phyloP scores from a whole-genome alignment of 2,888 invertebrate species.

The Ophioninae sp. region DNA sequence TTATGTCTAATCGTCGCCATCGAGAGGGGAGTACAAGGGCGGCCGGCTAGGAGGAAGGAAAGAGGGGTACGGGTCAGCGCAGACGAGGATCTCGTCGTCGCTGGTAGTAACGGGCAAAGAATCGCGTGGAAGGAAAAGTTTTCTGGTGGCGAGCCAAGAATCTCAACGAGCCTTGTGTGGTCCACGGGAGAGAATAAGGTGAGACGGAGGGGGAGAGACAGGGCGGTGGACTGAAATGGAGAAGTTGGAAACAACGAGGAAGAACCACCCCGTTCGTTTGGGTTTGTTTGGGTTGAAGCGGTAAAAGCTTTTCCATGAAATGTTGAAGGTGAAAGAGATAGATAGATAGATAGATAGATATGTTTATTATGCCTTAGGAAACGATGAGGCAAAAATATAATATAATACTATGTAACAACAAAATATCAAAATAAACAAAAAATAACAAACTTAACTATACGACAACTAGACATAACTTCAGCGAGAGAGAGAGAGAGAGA shows the following conservation, averaged over 20 bases:
- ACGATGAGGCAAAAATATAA: too few species aligned
- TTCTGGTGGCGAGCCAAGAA: constrained; percentile 58
- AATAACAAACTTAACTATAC: too few species aligned
- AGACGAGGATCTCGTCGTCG: background rate
- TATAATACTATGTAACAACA: too few species aligned
- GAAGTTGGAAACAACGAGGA: background rate
- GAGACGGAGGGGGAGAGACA: background rate
- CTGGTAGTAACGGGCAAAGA: constrained; percentile 20
- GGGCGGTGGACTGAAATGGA: background rate
- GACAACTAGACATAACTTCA: too few species aligned
- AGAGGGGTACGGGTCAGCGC: background rate
- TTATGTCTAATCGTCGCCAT: constrained; percentile 41
- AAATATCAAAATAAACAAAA: too few species aligned
- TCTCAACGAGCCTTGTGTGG: constrained; percentile 59
- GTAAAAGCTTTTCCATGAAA: too few species aligned
- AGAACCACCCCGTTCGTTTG: background rate
- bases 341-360: too few species aligned
- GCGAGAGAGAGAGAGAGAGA: too few species aligned
- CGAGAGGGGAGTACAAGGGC: background rate
- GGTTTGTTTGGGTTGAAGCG: constrained; percentile 8
- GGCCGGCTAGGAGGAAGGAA: too few species aligned
- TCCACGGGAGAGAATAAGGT: constrained; percentile 36
- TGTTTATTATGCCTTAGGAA: too few species aligned
- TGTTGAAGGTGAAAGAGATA: too few species aligned
- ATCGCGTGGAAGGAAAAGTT: constrained; percentile 32